Evolutionary conservation across 1,140 invertebrate species (phyloP), one percentile per base, ranked within the genome.

Genomic region (Drosophila ogumai): DNA sequence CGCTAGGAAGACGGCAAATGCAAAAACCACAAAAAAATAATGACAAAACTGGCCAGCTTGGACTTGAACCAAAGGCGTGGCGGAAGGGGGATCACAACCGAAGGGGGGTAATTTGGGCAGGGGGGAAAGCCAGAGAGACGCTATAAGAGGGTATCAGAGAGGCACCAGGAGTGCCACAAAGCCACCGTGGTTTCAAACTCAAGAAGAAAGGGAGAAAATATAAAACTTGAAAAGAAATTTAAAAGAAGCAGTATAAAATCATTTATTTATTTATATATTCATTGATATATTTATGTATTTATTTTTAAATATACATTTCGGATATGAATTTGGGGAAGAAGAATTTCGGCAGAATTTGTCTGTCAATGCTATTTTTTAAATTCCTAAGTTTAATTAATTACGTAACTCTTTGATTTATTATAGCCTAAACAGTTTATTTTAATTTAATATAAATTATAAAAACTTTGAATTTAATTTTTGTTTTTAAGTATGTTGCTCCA

Each of bases 1-100:
- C 65, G 47, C 57, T 69, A 46, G 34, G 38, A 79, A 82, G 67
- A 72, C 66, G 76, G 84, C 81, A 88, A 88, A 82, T 88, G 80
- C 84, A 82, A 77, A 49, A 88, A 87, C 82, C 79, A 80, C 82
- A 87, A 66, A 87, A 87, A 71, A 80, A 87, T 87, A 87, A 88
- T 87, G 79, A 88, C 81, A 81, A 87, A 88, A 87, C 81, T 77
- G 72, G 76, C 76, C 79, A 65, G 46, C 66, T 50, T 50, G 28
- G 78, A 55, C 64, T 34, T 49, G 50, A n/a, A 13, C 15, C 25
- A 32, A 5, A 10, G 9, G 25, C 36, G 22, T 1, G 19, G 12
- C 15, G 19, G 13, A 5, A 10, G 36, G 41, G 10, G 19, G 12
- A 9, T 10, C 46, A 22, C 31, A 47, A 61, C 22, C 41, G 12